Conservation (phyloP, 1,140 invertebrate genomes). For the Drosophila kurseongensis region DNA sequence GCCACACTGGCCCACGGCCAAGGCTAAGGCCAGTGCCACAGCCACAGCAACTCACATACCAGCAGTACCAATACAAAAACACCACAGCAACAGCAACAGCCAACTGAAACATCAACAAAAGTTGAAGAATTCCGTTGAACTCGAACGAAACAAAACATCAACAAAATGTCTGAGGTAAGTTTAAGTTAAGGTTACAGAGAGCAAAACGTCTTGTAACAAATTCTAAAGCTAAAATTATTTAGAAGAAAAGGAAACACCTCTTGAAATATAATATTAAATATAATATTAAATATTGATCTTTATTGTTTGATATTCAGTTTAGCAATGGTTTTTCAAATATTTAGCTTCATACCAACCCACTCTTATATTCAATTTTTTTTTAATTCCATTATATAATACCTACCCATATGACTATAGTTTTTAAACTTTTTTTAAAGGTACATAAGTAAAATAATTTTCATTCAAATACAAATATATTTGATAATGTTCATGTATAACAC, state of each 20-base stretch:
- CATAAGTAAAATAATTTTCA: no score
- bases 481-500: no score
- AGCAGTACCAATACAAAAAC: conserved; percentile 8
- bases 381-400: no score
- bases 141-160: conserved; percentile 31
- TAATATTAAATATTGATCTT: no score
- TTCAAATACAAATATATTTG: no score
- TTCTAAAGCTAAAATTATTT: neutral
- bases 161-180: conserved; percentile 72
- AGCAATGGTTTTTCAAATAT: no score
- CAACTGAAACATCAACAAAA: conserved; percentile 36
- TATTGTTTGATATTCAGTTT: no score
- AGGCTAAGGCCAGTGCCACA: conserved; percentile 32
- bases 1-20: conserved; percentile 37
- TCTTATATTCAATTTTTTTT: no score
- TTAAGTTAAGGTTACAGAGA: neutral
- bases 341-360: no score
- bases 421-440: no score
- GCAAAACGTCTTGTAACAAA: neutral
- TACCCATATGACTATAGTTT: no score
- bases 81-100: conserved; percentile 1
- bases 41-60: neutral
- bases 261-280: neutral
- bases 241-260: no score
- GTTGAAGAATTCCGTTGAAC: conserved; percentile 39